These are phyloP conservation scores for Chiroxiphia lanceolata DNA, from an alignment of 2,797 vertebrate species.

Conservation along the genomic window DNA sequence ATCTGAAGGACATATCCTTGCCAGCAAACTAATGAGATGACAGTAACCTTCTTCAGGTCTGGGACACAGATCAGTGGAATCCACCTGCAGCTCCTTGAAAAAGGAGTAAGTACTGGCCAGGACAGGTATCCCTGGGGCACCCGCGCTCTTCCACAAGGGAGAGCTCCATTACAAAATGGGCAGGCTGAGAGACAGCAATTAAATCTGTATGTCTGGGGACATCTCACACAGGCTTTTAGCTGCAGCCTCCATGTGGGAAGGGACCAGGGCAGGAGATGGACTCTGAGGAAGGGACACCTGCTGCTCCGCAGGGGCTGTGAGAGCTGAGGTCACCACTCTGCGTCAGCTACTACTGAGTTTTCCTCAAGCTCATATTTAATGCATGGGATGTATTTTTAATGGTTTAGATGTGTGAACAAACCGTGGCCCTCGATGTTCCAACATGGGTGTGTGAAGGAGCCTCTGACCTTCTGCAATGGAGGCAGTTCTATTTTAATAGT, in stretches of 20 bases:
- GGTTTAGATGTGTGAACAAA: slow-evolving; percentile 42
- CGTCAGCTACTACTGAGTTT: neutral
- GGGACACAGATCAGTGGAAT: neutral
- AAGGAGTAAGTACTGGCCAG: neutral
- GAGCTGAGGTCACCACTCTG: neutral
- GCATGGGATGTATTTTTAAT: slow-evolving; percentile 60
- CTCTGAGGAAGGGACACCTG: neutral
- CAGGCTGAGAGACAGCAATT: slow-evolving; percentile 3
- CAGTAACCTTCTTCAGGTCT: neutral
- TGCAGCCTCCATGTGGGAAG: neutral
- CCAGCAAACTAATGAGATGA: neutral
- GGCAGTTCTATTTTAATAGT: slow-evolving; percentile 30
- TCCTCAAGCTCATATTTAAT: slow-evolving; percentile 58
- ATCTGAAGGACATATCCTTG: neutral
- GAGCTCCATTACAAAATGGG: neutral
- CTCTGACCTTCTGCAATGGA: slow-evolving; percentile 55
- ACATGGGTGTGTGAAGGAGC: slow-evolving; percentile 47
- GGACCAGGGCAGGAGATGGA: neutral
- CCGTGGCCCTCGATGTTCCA: slow-evolving; percentile 22
- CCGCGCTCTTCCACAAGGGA: accelerated
- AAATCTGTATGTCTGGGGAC: neutral
- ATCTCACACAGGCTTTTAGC: slow-evolving; percentile 8
- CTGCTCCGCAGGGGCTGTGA: neutral
- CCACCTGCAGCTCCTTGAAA: neutral
- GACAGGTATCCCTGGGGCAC: neutral